Conservation (phyloP, 2,888 invertebrate species). For the Ormyrus pomaceus region DNA sequence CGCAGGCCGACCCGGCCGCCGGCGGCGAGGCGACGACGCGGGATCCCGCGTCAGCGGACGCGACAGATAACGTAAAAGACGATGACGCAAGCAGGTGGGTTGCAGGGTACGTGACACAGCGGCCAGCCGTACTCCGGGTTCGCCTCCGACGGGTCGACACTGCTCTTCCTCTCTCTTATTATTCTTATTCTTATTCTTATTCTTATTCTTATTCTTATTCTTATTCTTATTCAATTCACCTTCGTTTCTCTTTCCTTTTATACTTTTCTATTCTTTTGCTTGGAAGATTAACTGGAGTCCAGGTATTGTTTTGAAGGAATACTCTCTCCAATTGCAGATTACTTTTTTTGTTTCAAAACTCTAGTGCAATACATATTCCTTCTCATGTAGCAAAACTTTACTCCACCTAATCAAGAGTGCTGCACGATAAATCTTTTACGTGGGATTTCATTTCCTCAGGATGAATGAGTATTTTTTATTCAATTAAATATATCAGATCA, state of each 20-base stretch:
- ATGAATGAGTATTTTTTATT: background rate
- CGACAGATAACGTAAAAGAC: conserved; percentile 78
- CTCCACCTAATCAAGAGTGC: background rate
- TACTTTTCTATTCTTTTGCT: background rate
- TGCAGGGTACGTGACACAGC: conserved; percentile 65
- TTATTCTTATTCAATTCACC: background rate
- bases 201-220: background rate
- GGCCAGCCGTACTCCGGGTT: conserved; percentile 42
- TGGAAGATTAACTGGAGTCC: no score
- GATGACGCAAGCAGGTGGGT: conserved; percentile 86
- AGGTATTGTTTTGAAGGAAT: no score
- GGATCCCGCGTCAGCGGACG: conserved; percentile 67
- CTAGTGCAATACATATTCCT: no score
- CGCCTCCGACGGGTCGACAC: conserved; percentile 20
- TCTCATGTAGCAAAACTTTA: background rate
- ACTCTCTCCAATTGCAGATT: no score
- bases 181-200: no score
- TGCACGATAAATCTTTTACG: conserved; percentile 5
- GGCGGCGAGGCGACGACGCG: conserved; percentile 71
- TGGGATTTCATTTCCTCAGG: background rate
- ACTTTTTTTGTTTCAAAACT: no score
- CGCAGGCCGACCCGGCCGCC: conserved; percentile 60
- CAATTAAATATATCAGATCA: background rate
- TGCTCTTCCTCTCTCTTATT: background rate
- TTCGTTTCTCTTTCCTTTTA: background rate